These are phyloP conservation scores for Drosophila gunungcola DNA, from an alignment of 1,140 invertebrate genomes.

Conservation along the genomic window DNA sequence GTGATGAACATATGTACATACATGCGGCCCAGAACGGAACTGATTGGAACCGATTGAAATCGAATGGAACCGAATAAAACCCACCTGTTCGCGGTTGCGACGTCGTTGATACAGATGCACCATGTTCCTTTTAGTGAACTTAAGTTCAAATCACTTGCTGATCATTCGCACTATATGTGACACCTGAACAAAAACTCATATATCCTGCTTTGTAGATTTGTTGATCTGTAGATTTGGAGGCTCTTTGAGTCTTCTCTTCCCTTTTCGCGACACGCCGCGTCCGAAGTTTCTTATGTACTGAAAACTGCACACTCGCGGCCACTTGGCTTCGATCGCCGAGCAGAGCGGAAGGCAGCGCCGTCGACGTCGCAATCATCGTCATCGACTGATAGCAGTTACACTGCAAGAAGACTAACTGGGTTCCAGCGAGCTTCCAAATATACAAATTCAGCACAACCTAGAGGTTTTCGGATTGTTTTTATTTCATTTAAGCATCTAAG, in stretches of 20 bases:
- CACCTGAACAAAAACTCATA: conserved; percentile 13
- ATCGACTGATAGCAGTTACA: conserved; percentile 30
- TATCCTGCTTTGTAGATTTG: neutral
- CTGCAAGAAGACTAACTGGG: neutral
- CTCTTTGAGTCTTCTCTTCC: conserved; percentile 12
- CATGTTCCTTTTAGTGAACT: conserved; percentile 36
- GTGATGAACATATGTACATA: neutral
- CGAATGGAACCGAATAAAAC: conserved; percentile 20
- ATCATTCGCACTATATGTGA: conserved; percentile 3
- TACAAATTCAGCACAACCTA: too few relatives aligned
- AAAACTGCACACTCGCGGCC: conserved; percentile 27
- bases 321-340: conserved; percentile 29
- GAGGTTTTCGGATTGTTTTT: too few relatives aligned
- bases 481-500: too few relatives aligned
- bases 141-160: neutral
- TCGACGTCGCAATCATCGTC: conserved; percentile 18
- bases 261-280: conserved; percentile 60
- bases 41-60: conserved; percentile 4
- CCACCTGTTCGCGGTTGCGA: conserved; percentile 71
- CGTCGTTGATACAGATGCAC: conserved; percentile 72
- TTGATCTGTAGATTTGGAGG: neutral
- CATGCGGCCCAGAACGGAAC: conserved; percentile 15
- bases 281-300: conserved; percentile 69
- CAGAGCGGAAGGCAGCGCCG: conserved; percentile 31
- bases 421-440: neutral